Conservation (phyloP, 2,113 vertebrate species). For the Paralichthys olivaceus region DNA sequence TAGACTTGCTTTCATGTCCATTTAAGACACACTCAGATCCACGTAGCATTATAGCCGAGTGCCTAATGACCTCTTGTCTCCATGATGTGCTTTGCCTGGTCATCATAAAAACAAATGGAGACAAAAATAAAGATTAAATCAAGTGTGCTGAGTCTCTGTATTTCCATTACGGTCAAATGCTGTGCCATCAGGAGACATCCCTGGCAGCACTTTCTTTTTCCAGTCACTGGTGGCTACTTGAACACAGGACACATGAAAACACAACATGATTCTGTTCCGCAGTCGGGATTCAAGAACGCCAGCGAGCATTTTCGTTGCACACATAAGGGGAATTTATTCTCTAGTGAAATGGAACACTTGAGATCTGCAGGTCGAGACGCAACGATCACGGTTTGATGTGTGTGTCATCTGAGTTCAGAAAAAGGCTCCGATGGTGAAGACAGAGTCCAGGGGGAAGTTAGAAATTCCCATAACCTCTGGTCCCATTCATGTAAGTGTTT, state of each 20-base stretch:
- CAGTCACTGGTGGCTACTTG: neutral
- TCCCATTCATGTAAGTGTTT: slow-evolving; percentile 28
- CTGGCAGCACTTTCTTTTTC: slow-evolving; percentile 24
- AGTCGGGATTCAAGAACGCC: neutral
- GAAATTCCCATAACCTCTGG: slow-evolving; percentile 47
- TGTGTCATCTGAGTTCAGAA: neutral
- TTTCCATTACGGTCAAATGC: no score
- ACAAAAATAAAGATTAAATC: slow-evolving; percentile 8
- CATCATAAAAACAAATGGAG: neutral
- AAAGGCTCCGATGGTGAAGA: neutral
- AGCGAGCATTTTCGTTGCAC: slow-evolving; percentile 12
- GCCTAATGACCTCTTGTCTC: neutral
- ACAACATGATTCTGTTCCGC: neutral
- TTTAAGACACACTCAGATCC: no score
- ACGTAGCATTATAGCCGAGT: neutral
- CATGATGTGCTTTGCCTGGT: slow-evolving; percentile 10
- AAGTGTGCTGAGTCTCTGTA: no score
- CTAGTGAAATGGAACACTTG: neutral
- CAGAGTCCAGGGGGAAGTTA: slow-evolving; percentile 26
- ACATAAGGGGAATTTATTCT: neutral
- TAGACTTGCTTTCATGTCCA: no score
- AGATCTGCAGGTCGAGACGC: neutral
- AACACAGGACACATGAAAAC: slow-evolving; percentile 14
- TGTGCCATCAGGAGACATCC: slow-evolving; percentile 12
- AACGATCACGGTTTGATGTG: no score